Evolutionary conservation across 2,888 invertebrate genomes (phyloP).

Genomic region (Strigamia crassipes): DNA sequence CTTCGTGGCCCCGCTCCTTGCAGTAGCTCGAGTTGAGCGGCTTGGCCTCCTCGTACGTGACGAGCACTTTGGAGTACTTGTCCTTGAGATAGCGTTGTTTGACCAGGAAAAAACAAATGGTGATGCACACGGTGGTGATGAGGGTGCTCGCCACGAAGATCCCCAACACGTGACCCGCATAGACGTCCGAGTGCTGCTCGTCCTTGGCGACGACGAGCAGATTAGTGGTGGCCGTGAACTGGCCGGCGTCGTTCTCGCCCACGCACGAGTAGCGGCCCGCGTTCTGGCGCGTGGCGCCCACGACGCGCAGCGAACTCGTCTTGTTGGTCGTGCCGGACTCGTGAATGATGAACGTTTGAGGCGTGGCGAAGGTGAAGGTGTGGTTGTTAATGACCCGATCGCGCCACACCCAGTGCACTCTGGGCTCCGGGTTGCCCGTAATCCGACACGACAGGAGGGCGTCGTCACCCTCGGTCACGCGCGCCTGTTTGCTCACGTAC

Average conservation of each 20-base stretch:
- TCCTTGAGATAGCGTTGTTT: background rate
- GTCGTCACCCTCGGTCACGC: conserved; percentile 80
- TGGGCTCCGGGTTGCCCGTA: conserved; percentile 74
- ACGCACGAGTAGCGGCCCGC: conserved; percentile 85
- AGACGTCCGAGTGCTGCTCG: conserved; percentile 18
- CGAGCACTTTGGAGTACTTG: conserved; percentile 43
- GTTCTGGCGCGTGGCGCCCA: conserved; percentile 82
- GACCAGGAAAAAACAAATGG: conserved; percentile 47
- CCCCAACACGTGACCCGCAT: conserved; percentile 43
- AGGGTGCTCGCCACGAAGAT: conserved; percentile 37
- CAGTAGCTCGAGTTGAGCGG: background rate
- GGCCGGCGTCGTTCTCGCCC: conserved; percentile 86
- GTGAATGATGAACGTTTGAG: conserved; percentile 43
- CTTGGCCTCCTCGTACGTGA: conserved; percentile 20
- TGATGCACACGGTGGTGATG: conserved; percentile 43
- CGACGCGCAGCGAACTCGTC: conserved; percentile 74
- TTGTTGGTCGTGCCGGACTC: conserved; percentile 64
- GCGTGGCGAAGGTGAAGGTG: conserved; percentile 59
- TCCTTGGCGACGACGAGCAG: conserved; percentile 67
- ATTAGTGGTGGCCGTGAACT: conserved; percentile 86
- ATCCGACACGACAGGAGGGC: conserved; percentile 81
- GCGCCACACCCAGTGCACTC: conserved; percentile 86
- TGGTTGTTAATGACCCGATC: conserved; percentile 77
- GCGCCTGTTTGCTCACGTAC: conserved; percentile 60
- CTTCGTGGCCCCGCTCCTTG: background rate